Base-by-base conservation (phyloP, 23 tunicate species). In the Styela clava region DNA sequence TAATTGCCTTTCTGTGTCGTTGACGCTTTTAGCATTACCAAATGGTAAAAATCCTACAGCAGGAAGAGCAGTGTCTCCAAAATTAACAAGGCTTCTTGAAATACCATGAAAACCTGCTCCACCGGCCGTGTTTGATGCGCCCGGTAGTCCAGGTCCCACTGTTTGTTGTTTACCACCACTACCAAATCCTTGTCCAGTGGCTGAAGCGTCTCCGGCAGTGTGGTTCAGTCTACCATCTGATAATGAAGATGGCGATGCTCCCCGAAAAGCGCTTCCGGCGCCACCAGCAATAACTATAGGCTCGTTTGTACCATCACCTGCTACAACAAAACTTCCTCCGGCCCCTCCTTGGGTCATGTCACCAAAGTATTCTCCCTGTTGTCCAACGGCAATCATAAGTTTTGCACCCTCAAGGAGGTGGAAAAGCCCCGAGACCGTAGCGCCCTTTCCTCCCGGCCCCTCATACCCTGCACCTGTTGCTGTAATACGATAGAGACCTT, bases 391-490 rank as follows among this genome's bases (percentile, higher is more conserved):
- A 29, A 94, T 89, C 62, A 78, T 78, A 9, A 94, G 52, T 20
- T 32, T 27, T 12, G 85, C 68, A 3, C 99, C 99, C 73, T 94
- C 89, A 28, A 79, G 73, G 0, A 94, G 73, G 33, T 65, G 74
- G 78, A 94, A 94, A 0, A 73, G 64, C 2, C 88, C 88, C 19
- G 99, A 94, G 1, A 89, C 95, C 20, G 74, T 63, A 1, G 95
- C 91, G 24, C 95, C 99, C 24, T 81, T 51, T 0, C 99, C 99
- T 2, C 95, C 99, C 19, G 85, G 83, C n/a, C 85, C 88, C 24
- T 83, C 79, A 83, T 89, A 89, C 30, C 99, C 99, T 2, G 95
- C 95, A 1, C 99, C 99, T 9, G 91, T 88, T 2, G 99, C 99
- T n/a, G 79, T 81, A 20, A 94, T 83, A 27, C 84, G 84, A 61